Evolutionary conservation across 2,113 vertebrate species (phyloP).

Genomic region (Aix galericulata): DNA sequence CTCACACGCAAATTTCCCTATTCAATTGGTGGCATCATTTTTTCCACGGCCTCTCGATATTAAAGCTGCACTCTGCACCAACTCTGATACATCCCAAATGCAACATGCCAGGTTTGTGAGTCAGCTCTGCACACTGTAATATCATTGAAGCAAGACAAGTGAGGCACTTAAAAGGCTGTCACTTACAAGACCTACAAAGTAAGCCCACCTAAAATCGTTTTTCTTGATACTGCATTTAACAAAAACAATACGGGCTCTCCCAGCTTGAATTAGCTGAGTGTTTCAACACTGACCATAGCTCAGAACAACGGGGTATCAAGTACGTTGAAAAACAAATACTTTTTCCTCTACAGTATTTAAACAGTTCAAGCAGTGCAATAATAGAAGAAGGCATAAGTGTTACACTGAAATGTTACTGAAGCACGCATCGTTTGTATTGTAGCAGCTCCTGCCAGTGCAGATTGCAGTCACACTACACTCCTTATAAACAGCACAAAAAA

Average conservation of each 20-base stretch:
- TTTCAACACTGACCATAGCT: neutral
- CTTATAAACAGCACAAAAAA: neutral
- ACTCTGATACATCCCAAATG: neutral
- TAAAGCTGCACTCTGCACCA: neutral
- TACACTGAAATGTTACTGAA: neutral
- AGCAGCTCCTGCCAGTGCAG: neutral
- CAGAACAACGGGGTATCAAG: neutral
- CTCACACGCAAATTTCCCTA: neutral
- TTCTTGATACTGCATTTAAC: neutral
- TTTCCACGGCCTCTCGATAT: neutral
- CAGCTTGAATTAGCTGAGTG: neutral
- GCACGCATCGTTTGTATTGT: neutral
- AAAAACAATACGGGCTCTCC: neutral
- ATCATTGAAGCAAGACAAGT: neutral
- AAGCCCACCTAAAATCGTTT: neutral
- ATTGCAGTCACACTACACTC: neutral
- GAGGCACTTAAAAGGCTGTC: neutral
- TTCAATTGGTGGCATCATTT: neutral
- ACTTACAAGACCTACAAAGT: neutral
- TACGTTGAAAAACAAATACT: neutral
- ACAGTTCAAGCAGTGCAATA: neutral
- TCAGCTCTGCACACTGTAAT: neutral
- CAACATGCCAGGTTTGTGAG: neutral
- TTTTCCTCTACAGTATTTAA: neutral
- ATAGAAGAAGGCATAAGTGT: neutral